Evolutionary conservation across 1,140 invertebrate genomes (phyloP), one percentile per base, ranked within the genome.

Genomic region (Drosophila sproati): DNA sequence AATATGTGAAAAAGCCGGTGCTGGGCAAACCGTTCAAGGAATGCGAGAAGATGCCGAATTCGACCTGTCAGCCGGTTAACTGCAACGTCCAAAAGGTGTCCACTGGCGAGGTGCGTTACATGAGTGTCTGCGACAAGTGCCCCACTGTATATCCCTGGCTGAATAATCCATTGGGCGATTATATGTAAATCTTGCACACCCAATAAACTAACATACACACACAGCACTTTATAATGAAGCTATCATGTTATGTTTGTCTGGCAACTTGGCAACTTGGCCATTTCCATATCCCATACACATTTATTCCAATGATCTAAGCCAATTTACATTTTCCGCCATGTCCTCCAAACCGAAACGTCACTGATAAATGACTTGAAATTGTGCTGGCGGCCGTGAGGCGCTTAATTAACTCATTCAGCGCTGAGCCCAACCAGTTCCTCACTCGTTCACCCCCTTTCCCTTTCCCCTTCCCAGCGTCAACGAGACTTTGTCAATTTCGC

Each of bases 111-210:
- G 80, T 60, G 31, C 92, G 93, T 39, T 93, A 93, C 62, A 93
- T 93, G 91, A 92, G 64, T 35, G 92, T 93, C 20, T 93, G 93
- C 70, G 91, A 91, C 68, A 67, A 83, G 47, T 93, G 93, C 62
- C 93, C 93, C 0, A 55, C 57, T 28, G 90, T 89, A 12, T 93
- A 93, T 79, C 93, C 93, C 39, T 93, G 93, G 93, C 66, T 93
- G 56, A 82, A 79, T 28, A 93, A 93, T 86, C 93, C 93, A 37
- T 68, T 92, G 39, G 93, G 93, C 28, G 48, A 59, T 63, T 54
- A 71, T 62, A 52, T 70, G 68, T 87, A 77, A 62, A 51, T 51
- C 41, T 31, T 55, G 29, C 56, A 57, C 66, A 48, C 43, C 47
- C 37, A 82, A 82, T 48, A 32, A 55, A 45, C 39, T 43, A 8